phyloP scores from a whole-genome alignment of 2,113 vertebrate genomes.

The Polypterus bichir region DNA sequence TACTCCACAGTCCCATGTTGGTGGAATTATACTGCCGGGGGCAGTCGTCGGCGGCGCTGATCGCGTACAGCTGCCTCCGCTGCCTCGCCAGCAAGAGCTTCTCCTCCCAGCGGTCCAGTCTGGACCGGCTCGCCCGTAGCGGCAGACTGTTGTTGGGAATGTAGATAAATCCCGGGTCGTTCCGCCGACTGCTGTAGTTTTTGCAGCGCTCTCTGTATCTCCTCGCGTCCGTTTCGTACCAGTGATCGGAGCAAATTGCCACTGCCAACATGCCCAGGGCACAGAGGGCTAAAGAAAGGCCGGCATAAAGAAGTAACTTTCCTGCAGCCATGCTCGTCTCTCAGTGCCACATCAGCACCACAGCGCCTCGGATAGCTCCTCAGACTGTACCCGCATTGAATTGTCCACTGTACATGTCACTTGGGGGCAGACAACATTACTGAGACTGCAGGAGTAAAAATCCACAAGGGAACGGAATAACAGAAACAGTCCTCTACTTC shows the following conservation, averaged over 20 bases:
- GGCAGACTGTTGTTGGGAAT: conserved; percentile 97
- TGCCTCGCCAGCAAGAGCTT: conserved; percentile 78
- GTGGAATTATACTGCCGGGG: conserved; percentile 93
- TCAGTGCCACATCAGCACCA: conserved; percentile 62
- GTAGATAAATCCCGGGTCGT: conserved; percentile 96
- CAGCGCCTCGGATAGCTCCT: conserved; percentile 58
- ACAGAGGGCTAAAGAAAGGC: conserved; percentile 90
- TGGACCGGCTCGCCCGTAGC: conserved; percentile 74
- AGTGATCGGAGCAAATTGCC: conserved; percentile 96
- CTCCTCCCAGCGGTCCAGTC: conserved; percentile 78
- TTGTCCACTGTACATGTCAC: conserved; percentile 41
- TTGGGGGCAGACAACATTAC: conserved; percentile 19
- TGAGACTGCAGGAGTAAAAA: too few relatives aligned
- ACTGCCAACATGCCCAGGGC: conserved; percentile 95
- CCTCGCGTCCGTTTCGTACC: conserved; percentile 96
- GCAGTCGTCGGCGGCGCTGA: conserved; percentile 90
- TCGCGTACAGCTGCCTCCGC: conserved; percentile 89
- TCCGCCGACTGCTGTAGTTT: conserved; percentile 84
- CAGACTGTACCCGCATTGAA: conserved; percentile 30
- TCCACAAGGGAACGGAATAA: too few relatives aligned
- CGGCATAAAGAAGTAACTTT: conserved; percentile 92
- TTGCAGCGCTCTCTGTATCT: conserved; percentile 91
- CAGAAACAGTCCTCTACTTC: too few relatives aligned
- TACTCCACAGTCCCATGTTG: conserved; percentile 97
- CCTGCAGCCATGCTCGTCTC: conserved; percentile 84